Evolutionary conservation across 35 echinoderm and acorn worm species (phyloP).

Genomic region (Chiridota heheva): DNA sequence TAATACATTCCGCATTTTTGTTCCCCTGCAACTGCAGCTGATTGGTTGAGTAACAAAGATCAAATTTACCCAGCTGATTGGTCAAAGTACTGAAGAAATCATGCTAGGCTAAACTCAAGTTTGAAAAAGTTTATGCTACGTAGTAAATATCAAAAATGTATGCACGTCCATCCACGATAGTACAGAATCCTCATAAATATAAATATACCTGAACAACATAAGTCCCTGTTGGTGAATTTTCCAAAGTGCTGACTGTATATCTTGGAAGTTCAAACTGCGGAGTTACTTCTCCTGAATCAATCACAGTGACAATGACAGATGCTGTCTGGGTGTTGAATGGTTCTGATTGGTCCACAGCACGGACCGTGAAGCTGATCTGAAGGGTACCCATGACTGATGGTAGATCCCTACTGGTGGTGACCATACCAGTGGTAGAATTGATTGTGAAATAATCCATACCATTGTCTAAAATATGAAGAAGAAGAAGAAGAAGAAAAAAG

Average conservation of each 20-base stretch:
- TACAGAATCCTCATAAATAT: too few species aligned
- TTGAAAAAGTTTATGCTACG: too few species aligned
- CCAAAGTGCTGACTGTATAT: slow-evolving; percentile 22
- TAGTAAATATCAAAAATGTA: too few species aligned
- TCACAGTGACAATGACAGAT: slow-evolving; percentile 7
- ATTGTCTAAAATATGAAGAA: too few species aligned
- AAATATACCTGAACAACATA: slow-evolving; percentile 42
- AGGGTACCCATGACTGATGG: slow-evolving; percentile 26
- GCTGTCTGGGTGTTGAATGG: slow-evolving; percentile 34
- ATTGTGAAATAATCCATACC: slow-evolving; percentile 28
- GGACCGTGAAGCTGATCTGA: slow-evolving; percentile 15
- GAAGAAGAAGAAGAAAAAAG: too few species aligned
- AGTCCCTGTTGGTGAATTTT: slow-evolving; percentile 16
- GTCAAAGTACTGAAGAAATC: too few species aligned
- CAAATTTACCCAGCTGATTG: too few species aligned
- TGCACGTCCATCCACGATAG: too few species aligned
- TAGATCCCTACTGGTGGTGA: neutral
- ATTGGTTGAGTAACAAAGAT: too few species aligned
- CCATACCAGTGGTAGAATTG: slow-evolving; percentile 1
- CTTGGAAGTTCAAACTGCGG: slow-evolving; percentile 22
- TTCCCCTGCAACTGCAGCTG: too few species aligned
- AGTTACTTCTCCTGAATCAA: slow-evolving; percentile 35
- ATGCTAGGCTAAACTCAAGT: too few species aligned
- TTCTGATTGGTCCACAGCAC: neutral
- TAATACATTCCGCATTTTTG: too few species aligned